Evolutionary conservation across 2,113 vertebrate species (phyloP).

Genomic region (Toxotes jaculatrix): DNA sequence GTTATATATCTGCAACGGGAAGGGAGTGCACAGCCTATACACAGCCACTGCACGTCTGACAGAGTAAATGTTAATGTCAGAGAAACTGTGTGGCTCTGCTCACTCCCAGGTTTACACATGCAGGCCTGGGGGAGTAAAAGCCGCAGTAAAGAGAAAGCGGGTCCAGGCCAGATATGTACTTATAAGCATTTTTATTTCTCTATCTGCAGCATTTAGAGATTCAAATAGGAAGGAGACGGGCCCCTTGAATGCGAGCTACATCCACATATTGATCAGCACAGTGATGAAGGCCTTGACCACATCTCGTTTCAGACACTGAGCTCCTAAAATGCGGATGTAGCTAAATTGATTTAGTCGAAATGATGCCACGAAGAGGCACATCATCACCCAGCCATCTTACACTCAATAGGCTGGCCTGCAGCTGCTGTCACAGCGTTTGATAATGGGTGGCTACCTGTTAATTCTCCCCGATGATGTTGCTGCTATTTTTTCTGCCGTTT

Average conservation of each 20-base stretch:
- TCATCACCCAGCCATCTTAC: conserved; percentile 69
- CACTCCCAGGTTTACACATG: conserved; percentile 13
- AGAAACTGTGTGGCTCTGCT: conserved; percentile 24
- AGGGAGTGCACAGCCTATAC: conserved; percentile 23
- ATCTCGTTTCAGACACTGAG: conserved; percentile 34
- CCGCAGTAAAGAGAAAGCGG: conserved; percentile 19
- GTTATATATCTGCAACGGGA: conserved; percentile 60
- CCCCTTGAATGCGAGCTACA: conserved; percentile 36
- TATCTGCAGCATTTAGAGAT: conserved; percentile 30
- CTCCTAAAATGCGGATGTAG: conserved; percentile 54
- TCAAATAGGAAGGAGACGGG: conserved; percentile 7
- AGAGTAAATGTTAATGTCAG: conserved; percentile 34
- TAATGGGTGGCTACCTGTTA: conserved; percentile 82
- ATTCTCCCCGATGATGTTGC: conserved; percentile 69
- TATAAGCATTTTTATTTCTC: conserved; percentile 5
- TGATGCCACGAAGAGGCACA: conserved; percentile 57
- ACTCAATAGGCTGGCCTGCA: conserved; percentile 37
- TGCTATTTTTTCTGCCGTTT: conserved; percentile 29
- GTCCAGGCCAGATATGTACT: background rate
- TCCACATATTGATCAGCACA: conserved; percentile 59
- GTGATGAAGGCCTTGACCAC: conserved; percentile 41
- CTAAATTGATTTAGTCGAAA: conserved; percentile 46
- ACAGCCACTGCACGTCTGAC: conserved; percentile 20
- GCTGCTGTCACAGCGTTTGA: conserved; percentile 55
- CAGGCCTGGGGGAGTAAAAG: conserved; percentile 32